These are phyloP conservation scores for Periparus ater DNA, from an alignment of 2,797 vertebrate genomes.

Conservation along the genomic window DNA sequence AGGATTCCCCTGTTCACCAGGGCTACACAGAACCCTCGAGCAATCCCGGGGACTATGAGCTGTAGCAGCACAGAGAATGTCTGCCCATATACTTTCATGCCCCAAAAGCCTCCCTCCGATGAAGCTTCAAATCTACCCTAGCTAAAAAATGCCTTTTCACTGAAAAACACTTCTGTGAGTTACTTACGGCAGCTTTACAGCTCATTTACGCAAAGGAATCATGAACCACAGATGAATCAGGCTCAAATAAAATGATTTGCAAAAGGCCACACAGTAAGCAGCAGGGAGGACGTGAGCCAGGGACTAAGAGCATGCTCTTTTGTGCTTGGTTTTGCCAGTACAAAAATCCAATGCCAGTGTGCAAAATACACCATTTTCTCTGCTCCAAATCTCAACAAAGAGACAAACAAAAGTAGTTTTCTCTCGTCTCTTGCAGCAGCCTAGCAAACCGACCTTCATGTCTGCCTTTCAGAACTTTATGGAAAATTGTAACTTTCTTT, in stretches of 20 bases:
- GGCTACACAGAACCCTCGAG: not conserved
- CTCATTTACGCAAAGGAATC: constrained; percentile 6
- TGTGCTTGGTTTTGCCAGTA: not conserved
- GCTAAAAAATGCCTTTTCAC: not conserved
- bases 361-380: not conserved
- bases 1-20: not conserved
- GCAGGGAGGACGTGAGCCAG: not conserved
- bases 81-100: not conserved
- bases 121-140: not conserved
- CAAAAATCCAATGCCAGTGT: not conserved
- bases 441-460: not conserved
- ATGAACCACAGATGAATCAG: constrained; percentile 33
- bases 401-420: not conserved
- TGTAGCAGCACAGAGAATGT: not conserved
- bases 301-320: not conserved
- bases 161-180: not conserved
- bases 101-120: not conserved
- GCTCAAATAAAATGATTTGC: constrained; percentile 17
- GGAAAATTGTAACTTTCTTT: constrained; percentile 20
- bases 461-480: not conserved
- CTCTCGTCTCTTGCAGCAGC: not conserved
- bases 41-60: not conserved
- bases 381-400: not conserved
- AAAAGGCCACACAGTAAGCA: constrained; percentile 23
- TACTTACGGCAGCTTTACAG: constrained; percentile 5